Conservation (phyloP, 2,888 invertebrate species). For the Brachyptera putata region DNA sequence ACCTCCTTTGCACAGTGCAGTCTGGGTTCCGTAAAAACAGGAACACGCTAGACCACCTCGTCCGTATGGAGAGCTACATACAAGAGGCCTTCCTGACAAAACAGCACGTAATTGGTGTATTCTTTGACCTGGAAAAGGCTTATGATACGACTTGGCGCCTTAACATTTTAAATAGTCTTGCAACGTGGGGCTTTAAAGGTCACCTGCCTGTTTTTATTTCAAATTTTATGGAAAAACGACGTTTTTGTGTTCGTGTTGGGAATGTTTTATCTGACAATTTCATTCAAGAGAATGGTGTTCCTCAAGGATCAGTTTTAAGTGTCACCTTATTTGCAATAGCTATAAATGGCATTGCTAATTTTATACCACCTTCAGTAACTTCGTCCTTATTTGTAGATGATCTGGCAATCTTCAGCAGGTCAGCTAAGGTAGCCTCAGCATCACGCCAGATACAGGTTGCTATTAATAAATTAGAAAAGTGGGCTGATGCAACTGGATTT, state of each 20-base stretch:
- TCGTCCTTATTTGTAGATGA: constrained; percentile 20
- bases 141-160: constrained; percentile 32
- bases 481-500: constrained; percentile 10
- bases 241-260: constrained; percentile 12
- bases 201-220: constrained; percentile 28
- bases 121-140: no score
- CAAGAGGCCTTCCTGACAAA: constrained; percentile 32
- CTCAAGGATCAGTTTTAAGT: constrained; percentile 24
- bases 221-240: constrained; percentile 18
- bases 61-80: constrained; percentile 33
- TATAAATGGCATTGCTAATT: constrained; percentile 14
- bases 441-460: neutral
- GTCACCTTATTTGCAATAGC: constrained; percentile 21
- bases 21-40: no score
- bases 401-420: no score
- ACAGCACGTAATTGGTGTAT: no score
- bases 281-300: no score
- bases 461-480: constrained; percentile 13
- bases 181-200: constrained; percentile 29
- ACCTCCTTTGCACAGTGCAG: constrained; percentile 27
- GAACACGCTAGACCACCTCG: no score
- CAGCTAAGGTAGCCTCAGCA: neutral
- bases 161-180: constrained; percentile 27
- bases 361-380: constrained; percentile 5
- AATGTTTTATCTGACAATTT: no score